Conservation (phyloP, 92 coral and sea anemone species). For the Palythoa caribaeorum region DNA sequence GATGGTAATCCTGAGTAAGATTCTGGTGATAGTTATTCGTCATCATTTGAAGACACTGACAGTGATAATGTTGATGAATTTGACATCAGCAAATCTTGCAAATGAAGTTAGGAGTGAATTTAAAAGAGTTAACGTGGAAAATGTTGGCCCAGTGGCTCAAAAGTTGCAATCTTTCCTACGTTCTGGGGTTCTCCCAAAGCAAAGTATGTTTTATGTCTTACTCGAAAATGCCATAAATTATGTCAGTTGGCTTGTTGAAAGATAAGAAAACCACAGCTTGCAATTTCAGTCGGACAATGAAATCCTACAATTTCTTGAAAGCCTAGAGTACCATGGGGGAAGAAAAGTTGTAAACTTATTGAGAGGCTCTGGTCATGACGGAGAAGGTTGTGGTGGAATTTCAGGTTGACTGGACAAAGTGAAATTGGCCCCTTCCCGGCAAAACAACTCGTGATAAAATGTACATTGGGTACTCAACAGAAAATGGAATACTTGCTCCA, state of each 20-base stretch:
- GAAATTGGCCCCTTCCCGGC: constrained; percentile 1
- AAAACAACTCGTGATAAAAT: constrained; percentile 59
- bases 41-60: too few species aligned
- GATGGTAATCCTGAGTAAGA: too few species aligned
- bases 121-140: constrained; percentile 4
- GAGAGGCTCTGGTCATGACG: not conserved
- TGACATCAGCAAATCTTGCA: not conserved
- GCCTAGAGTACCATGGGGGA: constrained; percentile 43
- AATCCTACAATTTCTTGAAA: not conserved
- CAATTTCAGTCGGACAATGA: constrained; percentile 27
- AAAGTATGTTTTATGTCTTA: constrained; percentile 19
- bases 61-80: too few species aligned
- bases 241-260: constrained; percentile 40
- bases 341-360: not conserved
- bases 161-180: constrained; percentile 34
- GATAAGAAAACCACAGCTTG: not conserved
- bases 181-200: not conserved
- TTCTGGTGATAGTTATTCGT: too few species aligned
- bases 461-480: constrained; percentile 69
- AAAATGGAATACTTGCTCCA: constrained; percentile 67
- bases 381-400: not conserved
- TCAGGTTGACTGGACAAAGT: constrained; percentile 63
- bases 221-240: constrained; percentile 45
- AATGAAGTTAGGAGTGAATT: constrained; percentile 37
- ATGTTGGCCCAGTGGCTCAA: constrained; percentile 1